Conservation (phyloP, 2,888 invertebrate genomes). For the Zeuzera pyrina region DNA sequence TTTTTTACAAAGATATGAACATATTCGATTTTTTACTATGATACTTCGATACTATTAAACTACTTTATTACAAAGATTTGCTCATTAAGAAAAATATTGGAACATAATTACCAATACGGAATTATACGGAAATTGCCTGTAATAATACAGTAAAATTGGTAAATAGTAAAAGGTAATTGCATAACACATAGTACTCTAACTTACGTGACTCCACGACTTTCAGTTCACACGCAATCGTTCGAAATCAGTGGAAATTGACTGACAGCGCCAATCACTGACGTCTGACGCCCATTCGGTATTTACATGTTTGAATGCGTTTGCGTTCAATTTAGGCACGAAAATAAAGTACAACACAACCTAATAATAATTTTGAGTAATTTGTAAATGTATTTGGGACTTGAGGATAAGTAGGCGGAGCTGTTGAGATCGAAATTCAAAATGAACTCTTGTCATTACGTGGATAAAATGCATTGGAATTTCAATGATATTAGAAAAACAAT, state of each 20-base stretch:
- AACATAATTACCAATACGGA: no score
- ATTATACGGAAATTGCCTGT: no score
- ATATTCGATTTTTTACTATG: no score
- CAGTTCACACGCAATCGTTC: constrained; percentile 13
- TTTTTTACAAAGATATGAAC: no score
- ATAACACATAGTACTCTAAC: not conserved
- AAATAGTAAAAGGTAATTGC: not conserved
- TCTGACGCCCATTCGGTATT: constrained; percentile 3
- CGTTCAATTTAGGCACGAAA: constrained; percentile 6
- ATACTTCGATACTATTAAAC: no score
- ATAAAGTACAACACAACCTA: constrained; percentile 6
- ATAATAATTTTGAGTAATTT: constrained; percentile 12
- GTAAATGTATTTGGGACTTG: constrained; percentile 21
- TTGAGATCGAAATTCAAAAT: constrained; percentile 34
- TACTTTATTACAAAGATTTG: no score
- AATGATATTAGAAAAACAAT: constrained; percentile 1
- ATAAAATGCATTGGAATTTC: constrained; percentile 1
- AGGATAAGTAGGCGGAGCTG: constrained; percentile 28
- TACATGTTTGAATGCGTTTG: constrained; percentile 7
- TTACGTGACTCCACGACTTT: constrained; percentile 16
- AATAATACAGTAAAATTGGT: no score
- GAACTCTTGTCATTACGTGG: constrained; percentile 35
- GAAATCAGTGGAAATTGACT: constrained; percentile 17
- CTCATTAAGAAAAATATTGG: no score
- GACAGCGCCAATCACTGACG: constrained; percentile 19